Percentiles rank a stretch among this genome's conserved stretches.
Evolutionary conservation across 2,797 vertebrate species (phyloP).

Genomic region (Pipistrellus kuhlii): DNA sequence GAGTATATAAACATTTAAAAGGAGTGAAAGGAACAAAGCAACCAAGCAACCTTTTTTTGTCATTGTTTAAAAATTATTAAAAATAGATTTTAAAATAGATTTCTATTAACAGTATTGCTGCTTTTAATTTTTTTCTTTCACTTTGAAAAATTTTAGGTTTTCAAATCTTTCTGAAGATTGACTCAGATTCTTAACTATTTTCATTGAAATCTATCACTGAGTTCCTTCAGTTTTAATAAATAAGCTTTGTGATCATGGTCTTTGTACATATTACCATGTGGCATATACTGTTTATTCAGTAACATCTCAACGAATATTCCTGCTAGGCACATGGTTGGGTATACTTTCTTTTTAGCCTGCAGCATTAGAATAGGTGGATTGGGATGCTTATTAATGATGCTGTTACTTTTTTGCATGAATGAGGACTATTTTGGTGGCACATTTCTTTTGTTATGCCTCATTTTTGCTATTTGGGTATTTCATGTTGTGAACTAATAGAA

Average conservation of each 20-base stretch:
- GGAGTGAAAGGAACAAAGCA: background rate
- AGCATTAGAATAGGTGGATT: background rate
- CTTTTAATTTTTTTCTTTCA: slow-evolving; percentile 4
- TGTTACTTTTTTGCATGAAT: background rate
- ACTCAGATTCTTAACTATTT: background rate
- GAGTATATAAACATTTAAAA: background rate
- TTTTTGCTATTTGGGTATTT: background rate
- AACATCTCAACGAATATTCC: fast-evolving
- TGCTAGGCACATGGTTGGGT: background rate
- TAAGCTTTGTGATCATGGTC: background rate
- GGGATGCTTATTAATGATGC: background rate
- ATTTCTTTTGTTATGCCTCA: background rate
- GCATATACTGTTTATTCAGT: background rate
- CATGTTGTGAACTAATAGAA: slow-evolving; percentile 33
- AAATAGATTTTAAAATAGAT: background rate
- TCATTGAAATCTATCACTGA: background rate
- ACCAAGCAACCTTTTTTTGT: background rate
- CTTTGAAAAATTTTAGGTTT: background rate
- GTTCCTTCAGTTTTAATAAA: background rate
- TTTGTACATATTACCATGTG: background rate
- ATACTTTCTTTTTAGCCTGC: background rate
- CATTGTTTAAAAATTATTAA: background rate
- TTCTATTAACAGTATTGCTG: background rate
- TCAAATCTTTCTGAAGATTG: background rate
- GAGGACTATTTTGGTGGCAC: background rate